These are phyloP conservation scores for Aphelenchoides fujianensis DNA, from an alignment of 1,140 invertebrate species.

Conservation along the genomic window DNA sequence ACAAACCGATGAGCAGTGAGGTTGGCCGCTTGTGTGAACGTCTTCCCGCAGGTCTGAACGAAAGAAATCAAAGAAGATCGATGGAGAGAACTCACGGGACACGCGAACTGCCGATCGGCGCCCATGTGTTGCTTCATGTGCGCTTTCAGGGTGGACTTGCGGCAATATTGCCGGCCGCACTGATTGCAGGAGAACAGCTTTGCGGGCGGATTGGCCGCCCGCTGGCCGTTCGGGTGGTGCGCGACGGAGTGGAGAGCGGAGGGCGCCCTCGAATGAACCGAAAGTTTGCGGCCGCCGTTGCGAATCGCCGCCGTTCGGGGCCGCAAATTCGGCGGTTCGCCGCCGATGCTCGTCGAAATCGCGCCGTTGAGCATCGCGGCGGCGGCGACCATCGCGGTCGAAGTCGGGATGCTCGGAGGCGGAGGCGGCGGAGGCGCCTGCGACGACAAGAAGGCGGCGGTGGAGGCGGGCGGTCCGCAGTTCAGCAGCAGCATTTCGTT, in stretches of 20 bases:
- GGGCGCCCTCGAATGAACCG: background rate
- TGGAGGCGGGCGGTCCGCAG: too few relatives aligned
- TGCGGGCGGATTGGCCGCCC: background rate
- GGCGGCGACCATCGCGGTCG: background rate
- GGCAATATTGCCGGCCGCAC: conserved; percentile 32
- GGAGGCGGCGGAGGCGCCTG: background rate
- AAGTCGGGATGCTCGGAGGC: background rate
- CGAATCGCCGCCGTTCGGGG: background rate
- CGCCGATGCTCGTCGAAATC: background rate
- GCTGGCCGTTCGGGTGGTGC: too few relatives aligned
- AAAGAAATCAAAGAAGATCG: conserved; percentile 45
- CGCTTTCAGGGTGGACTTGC: conserved; percentile 54
- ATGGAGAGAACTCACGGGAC: conserved; percentile 35
- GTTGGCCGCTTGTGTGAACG: conserved; percentile 72
- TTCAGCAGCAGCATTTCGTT: conserved; percentile 4
- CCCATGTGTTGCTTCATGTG: conserved; percentile 50
- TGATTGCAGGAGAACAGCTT: conserved; percentile 1
- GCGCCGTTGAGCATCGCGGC: background rate
- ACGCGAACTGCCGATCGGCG: conserved; percentile 48
- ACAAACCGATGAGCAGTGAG: conserved; percentile 70
- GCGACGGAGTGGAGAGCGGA: too few relatives aligned
- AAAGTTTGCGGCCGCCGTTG: background rate
- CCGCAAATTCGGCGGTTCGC: background rate
- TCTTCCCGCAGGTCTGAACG: conserved; percentile 69
- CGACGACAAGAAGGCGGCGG: background rate